Base-by-base conservation (phyloP, 1,140 invertebrate species). In the Aricia agestis region DNA sequence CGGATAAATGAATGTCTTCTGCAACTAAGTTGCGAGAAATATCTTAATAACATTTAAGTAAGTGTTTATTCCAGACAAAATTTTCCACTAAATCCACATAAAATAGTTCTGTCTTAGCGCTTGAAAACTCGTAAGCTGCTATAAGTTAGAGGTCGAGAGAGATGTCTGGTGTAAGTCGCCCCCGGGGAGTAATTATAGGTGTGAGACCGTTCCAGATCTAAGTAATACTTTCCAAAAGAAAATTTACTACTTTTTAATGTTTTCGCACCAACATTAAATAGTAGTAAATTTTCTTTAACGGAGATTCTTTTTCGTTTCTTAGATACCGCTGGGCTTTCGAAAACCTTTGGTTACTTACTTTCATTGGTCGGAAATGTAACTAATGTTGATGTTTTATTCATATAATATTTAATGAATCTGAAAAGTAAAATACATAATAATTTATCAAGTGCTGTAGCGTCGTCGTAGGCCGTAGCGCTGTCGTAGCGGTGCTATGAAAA, bases 171-270 rank as follows among this genome's bases (percentile, higher is more conserved):
- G 18, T 19, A 63, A 63, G 59, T 63, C 19, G 18, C 18, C 59
- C 59, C 19, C 59, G 7, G 36, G 25, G 45, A 61, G 31, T 42
- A 41, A 32, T 63, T 71, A 58, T 58, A 68, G 45, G 13, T 31
- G 41, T 69, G 31, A 70, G 57, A 63, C 18, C 59, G 18, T 25
- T 63, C 19, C 18, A 63, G 59, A 63, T 63, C 59, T 63, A 19
- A 63, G 59, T 63, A 19, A 63, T 63, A 63, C 19, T 63, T 63
- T 63, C 59, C 18, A 19, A 63, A 63, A 63, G 59, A 25, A 63
- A 63, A 63, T 63, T 63, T 63, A 63, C 59, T 63, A 63, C 59
- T 63, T 63, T 63, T 63, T 63, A 63, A 63, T 63, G 59, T 63
- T 63, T 63, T 19, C 59, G 45, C 45, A 63, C 32, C n/a, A 19